Conservation (phyloP, 1,140 invertebrate genomes). For the Tetragnatha versicolor region DNA sequence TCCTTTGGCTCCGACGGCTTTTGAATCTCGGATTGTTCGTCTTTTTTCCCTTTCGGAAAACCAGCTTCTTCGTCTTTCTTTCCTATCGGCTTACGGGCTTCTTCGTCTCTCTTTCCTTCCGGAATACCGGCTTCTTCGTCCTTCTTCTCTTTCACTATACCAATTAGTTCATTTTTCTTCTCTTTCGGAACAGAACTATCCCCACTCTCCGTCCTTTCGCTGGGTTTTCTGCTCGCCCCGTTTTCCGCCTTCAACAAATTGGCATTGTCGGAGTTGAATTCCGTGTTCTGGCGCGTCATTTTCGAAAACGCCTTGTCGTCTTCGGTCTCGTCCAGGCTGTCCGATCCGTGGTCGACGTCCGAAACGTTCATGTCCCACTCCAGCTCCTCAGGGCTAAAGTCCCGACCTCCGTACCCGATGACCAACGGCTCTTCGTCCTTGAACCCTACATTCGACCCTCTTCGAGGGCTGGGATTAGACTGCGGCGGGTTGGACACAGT, state of each 20-base stretch:
- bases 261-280: conserved; percentile 48
- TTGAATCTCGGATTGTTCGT: too few species aligned
- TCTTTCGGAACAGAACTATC: too few species aligned
- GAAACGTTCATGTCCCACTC: conserved; percentile 49
- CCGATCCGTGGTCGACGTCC: conserved; percentile 14
- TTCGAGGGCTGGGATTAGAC: background rate
- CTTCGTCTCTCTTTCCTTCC: background rate
- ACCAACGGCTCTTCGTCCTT: conserved; percentile 48
- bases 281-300: conserved; percentile 44
- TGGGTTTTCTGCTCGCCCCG: background rate
- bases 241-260: conserved; percentile 45
- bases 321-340: conserved; percentile 53
- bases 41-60: background rate
- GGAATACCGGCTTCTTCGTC: background rate
- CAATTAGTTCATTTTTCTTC: background rate
- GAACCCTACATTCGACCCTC: conserved; percentile 45
- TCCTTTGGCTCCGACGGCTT: background rate
- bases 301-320: conserved; percentile 41
- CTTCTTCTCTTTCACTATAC: background rate
- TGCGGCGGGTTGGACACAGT: background rate
- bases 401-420: conserved; percentile 50
- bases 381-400: conserved; percentile 45
- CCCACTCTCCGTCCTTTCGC: too few species aligned
- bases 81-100: background rate
- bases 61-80: background rate